phyloP scores from a whole-genome alignment of 2,888 invertebrate genomes.

The Danaus chrysippus region DNA sequence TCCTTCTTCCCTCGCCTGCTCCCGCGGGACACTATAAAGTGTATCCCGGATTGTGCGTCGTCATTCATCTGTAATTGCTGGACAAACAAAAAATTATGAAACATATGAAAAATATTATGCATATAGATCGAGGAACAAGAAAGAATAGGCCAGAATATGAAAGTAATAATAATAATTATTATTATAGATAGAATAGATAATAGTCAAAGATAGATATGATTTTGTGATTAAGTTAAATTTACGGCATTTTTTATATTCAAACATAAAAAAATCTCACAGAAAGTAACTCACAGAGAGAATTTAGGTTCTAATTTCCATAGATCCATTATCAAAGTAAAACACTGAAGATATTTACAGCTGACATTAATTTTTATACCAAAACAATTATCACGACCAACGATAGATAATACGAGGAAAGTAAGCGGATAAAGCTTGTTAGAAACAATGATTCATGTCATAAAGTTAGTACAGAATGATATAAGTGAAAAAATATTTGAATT shows the following conservation, averaged over 20 bases:
- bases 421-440: background rate
- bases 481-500: no score
- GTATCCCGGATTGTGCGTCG: conserved; percentile 85
- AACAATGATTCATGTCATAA: background rate
- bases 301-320: no score
- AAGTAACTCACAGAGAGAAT: no score
- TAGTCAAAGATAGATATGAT: background rate
- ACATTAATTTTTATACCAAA: background rate
- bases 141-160: background rate
- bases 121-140: background rate
- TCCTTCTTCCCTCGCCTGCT: conserved; percentile 67
- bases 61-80: conserved; percentile 81
- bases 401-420: background rate
- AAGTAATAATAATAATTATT: background rate
- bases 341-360: background rate
- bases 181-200: background rate
- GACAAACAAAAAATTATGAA: conserved; percentile 25
- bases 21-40: conserved; percentile 82
- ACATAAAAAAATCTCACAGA: no score
- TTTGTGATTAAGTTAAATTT: no score
- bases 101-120: conserved; percentile 15
- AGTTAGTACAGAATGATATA: no score
- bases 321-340: background rate
- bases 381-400: background rate
- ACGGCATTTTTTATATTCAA: no score